Evolutionary conservation across 2,113 vertebrate species (phyloP), one percentile per base, ranked within the genome.

Genomic region (Loxodonta africana): DNA sequence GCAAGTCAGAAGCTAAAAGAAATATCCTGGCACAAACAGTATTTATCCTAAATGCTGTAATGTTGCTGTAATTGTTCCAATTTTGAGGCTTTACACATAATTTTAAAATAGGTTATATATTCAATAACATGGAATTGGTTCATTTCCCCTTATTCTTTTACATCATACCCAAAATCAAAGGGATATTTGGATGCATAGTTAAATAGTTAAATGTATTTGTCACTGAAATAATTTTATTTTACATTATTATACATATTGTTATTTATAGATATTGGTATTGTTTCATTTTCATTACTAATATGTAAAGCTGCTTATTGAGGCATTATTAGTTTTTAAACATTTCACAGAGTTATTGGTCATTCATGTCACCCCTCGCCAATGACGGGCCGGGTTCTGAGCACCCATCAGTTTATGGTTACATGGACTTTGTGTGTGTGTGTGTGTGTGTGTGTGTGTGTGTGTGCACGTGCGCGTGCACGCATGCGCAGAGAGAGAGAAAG

Each of bases 91-190:
- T 95, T 89, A 96, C 93, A 92, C 65, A 89, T 28, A 60, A 91
- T 92, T 97, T 91, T n/a, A 65, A 95, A 95, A 92, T 92, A 67
- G 60, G 46, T 85, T 33, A 81, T 81, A 84, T 63, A 65, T 90
- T 96, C 77, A 92, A 21, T 88, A 88, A 65, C 83, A 83, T 73
- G n/a, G 15, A 97, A 86, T 83, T 87, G 77, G 44, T 78, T 96
- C 44, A 96, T 96, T 95, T 96, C 90, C 77, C 90, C 77, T 95
- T 67, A 53, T 92, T 97, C 65, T 95, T 87, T 95, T 95, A 94
- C 18, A 67, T 44, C 14, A 37, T 37, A 20, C 62, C 17, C 46
- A 69, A 95, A 95, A 73, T 88, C 76, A 89, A 62, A 78, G 83
- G 69, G 83, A 67, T 83, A 90, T 88, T 77, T 91, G 60, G 44